Percentiles rank a stretch among this genome's conserved stretches.
phyloP scores from a whole-genome alignment of 2,113 vertebrate genomes.

The Gila orcuttii region DNA sequence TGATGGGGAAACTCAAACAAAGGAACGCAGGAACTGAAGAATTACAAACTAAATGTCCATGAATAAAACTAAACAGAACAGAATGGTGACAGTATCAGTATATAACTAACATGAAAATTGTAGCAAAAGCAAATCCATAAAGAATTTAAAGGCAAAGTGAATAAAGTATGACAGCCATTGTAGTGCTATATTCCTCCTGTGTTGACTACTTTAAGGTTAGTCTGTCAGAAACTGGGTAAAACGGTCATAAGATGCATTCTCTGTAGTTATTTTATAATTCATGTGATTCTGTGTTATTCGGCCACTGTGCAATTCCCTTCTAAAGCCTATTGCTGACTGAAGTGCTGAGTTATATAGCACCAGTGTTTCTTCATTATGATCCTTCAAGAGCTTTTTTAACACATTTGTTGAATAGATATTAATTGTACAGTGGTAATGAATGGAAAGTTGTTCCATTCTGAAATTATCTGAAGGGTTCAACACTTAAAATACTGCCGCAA shows the following conservation, averaged over 20 bases:
- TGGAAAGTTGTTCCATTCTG: constrained; percentile 23
- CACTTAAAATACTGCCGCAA: constrained; percentile 29
- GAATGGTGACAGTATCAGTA: neutral
- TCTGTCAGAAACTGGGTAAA: neutral
- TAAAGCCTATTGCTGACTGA: constrained; percentile 36
- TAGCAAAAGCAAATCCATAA: neutral
- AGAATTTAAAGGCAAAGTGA: neutral
- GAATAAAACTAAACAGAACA: too few species aligned
- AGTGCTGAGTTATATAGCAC: constrained; percentile 13
- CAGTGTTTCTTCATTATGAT: constrained; percentile 24
- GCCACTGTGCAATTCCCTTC: constrained; percentile 18
- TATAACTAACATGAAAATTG: neutral
- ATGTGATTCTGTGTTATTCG: constrained; percentile 31
- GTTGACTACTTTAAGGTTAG: constrained; percentile 20
- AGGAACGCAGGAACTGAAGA: too few species aligned
- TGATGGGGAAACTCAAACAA: too few species aligned
- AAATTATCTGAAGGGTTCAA: constrained; percentile 43
- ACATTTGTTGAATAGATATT: constrained; percentile 45
- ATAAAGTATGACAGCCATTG: neutral
- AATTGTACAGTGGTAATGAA: constrained; percentile 48
- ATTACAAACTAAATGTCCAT: too few species aligned
- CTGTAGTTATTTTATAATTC: constrained; percentile 39
- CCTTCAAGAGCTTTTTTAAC: constrained; percentile 30
- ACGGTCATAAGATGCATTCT: constrained; percentile 8
- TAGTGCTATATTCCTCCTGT: neutral